phyloP scores from a whole-genome alignment of 1,140 invertebrate genomes.

The Atta colombica region DNA sequence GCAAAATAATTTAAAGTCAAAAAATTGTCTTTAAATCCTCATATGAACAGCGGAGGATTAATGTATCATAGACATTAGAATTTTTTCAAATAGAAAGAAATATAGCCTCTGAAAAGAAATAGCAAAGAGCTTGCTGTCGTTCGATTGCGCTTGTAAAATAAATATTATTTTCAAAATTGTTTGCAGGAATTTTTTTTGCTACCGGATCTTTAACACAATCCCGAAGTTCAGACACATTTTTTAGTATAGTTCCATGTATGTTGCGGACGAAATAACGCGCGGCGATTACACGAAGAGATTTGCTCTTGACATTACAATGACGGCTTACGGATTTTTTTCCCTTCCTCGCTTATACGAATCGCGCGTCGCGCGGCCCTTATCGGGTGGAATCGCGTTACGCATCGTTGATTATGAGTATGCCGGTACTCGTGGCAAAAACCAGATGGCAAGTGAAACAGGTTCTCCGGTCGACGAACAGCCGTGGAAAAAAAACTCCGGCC shows the following conservation, averaged over 20 bases:
- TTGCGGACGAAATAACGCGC: neutral
- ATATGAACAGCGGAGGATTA: neutral
- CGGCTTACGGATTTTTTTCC: constrained; percentile 38
- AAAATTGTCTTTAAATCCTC: no score
- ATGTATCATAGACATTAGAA: neutral
- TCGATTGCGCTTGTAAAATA: neutral
- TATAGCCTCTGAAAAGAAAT: neutral
- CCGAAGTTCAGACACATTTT: constrained; percentile 4
- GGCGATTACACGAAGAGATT: constrained; percentile 18
- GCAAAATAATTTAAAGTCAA: no score
- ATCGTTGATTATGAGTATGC: constrained; percentile 65
- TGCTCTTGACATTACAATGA: constrained; percentile 42
- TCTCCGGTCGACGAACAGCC: constrained; percentile 13
- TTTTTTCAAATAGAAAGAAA: neutral
- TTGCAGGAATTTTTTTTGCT: neutral
- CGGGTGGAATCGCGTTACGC: constrained; percentile 70
- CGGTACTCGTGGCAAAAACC: constrained; percentile 55
- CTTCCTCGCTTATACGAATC: constrained; percentile 26
- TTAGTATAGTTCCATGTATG: neutral
- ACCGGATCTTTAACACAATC: neutral
- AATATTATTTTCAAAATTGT: constrained; percentile 6
- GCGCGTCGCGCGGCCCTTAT: constrained; percentile 54
- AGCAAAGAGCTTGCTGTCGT: neutral
- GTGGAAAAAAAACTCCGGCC: neutral
- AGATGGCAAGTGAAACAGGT: constrained; percentile 63